phyloP scores from a whole-genome alignment of 2,888 invertebrate species.

The Drosophila helvetica region DNA sequence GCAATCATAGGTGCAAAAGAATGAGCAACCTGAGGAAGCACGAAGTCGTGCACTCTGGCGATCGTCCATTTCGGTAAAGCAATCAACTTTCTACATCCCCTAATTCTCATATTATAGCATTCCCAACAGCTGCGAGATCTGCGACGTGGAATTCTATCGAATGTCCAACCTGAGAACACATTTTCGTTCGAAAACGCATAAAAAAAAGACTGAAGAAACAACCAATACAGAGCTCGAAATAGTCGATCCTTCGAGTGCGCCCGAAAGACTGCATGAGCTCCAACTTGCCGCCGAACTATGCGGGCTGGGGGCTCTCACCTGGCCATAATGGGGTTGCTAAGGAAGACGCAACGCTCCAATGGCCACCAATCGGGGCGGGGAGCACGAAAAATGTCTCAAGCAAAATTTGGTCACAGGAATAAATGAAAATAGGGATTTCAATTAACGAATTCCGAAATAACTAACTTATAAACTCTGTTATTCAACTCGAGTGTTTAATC shows the following conservation, averaged over 20 bases:
- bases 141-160: slow-evolving; percentile 51
- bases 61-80: slow-evolving; percentile 24
- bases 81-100: no score
- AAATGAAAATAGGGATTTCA: neutral
- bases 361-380: no score
- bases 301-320: no score
- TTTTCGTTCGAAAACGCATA: slow-evolving; percentile 46
- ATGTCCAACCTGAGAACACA: slow-evolving; percentile 48
- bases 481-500: neutral
- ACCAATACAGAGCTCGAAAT: neutral
- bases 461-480: neutral
- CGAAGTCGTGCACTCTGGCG: slow-evolving; percentile 24
- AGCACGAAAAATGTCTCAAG: no score
- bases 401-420: neutral
- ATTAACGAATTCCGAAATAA: neutral
- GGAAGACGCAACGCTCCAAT: no score
- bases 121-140: slow-evolving; percentile 47
- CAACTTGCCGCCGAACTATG: no score
- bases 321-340: no score
- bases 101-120: neutral
- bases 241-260: no score
- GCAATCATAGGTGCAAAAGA: slow-evolving; percentile 6
- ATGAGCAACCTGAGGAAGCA: slow-evolving; percentile 19
- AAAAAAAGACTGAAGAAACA: slow-evolving; percentile 13
- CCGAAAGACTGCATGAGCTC: no score